Base-by-base conservation (phyloP, 1,140 invertebrate genomes). In the Ceratina calcarata region DNA sequence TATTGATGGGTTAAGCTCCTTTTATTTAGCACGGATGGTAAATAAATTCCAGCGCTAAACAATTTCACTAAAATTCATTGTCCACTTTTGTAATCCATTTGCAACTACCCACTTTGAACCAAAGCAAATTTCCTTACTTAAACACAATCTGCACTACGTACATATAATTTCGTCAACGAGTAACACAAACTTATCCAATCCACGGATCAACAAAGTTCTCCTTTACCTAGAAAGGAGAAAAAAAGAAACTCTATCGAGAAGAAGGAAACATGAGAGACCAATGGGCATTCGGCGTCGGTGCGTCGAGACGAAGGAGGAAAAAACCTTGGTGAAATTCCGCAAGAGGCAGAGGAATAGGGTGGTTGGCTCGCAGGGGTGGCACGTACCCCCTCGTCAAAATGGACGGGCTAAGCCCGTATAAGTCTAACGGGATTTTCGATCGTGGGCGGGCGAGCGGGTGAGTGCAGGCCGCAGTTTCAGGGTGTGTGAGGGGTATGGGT, bases 341-440 rank as follows among this genome's bases (percentile, higher is more conserved):
- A 77, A 69, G 82, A 85, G 73, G 62, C 18, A 55, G 61, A 58
- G 24, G 58, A 49, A 57, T 57, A 79, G 76, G 73, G 78, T 81
- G 81, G 67, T 65, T 73, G 68, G 37, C 61, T 45, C 77, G 69
- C 58, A 79, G 83, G 87, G 87, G 80, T 85, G 81, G 87, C 87
- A 89, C 77, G 74, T 83, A 86, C 75, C 82, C 84, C 87, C 85
- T 85, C 89, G 91, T 92, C 91, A 93, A 93, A 93, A 93, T 93
- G 92, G 92, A 92, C 91, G 85, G 85, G 89, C 91, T 91, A 92
- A 92, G 89, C 90, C 88, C 90, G 88, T 90, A 92, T 92, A 93
- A 92, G 90, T 93, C 91, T 92, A 93, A 93, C 91, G 87, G 92
- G 91, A 93, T 93, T 93, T 91, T 90, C 91, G 91, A 93, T 92